phyloP scores from a whole-genome alignment of 1,140 invertebrate species.

The Trachymyrmex septentrionalis region DNA sequence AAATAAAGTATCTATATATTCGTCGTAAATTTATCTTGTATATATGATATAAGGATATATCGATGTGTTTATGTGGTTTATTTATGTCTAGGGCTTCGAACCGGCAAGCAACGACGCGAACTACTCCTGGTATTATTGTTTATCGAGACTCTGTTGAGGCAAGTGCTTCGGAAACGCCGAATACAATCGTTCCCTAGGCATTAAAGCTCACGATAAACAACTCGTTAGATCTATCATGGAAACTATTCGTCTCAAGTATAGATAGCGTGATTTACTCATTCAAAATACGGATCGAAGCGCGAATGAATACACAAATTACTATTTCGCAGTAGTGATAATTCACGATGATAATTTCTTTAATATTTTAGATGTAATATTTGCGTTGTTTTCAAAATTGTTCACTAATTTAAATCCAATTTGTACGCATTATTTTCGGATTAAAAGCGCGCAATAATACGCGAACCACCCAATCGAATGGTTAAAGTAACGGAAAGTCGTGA shows the following conservation, averaged over 20 bases:
- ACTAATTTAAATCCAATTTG: not conserved
- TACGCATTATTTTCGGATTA: not conserved
- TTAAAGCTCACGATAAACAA: conserved; percentile 19
- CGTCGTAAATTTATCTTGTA: not conserved
- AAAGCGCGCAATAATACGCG: not conserved
- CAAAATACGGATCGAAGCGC: not conserved
- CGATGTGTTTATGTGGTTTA: not conserved
- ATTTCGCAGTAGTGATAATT: not conserved
- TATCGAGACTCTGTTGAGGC: not conserved
- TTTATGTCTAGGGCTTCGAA: not conserved
- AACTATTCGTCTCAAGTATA: not conserved
- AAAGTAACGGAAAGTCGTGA: conserved; percentile 2
- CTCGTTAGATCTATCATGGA: not conserved
- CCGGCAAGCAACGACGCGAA: not conserved
- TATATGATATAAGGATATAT: not conserved
- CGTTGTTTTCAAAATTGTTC: not conserved
- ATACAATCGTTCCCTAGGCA: not conserved
- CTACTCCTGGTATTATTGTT: not conserved
- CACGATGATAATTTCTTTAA: not conserved
- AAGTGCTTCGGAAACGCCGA: not conserved
- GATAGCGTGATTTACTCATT: not conserved
- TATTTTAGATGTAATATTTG: not conserved
- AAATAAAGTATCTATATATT: not conserved
- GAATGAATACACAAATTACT: not conserved
- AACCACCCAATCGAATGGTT: not conserved